A percentile compares a stretch with the other conserved stretches of the same genome.
Evolutionary conservation across 1,140 invertebrate species (phyloP).

Genomic region (Parapsyche elsis): DNA sequence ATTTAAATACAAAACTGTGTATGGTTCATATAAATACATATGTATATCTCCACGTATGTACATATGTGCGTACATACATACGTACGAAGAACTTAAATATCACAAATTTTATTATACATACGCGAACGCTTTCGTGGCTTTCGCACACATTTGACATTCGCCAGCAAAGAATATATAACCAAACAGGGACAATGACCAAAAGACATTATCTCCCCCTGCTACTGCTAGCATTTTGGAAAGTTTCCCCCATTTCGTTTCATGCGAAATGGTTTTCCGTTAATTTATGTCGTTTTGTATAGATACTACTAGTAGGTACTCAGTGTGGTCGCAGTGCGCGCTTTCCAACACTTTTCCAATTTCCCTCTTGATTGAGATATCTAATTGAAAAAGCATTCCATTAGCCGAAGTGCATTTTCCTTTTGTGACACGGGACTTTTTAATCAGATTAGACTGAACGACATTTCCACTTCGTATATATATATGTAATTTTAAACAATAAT

Average conservation of each 20-base stretch:
- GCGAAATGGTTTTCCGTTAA: slow-evolving; percentile 17
- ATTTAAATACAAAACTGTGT: too few relatives aligned
- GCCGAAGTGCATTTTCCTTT: slow-evolving; percentile 13
- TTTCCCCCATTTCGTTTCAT: background rate
- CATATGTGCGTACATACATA: too few relatives aligned
- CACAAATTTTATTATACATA: background rate
- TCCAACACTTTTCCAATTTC: slow-evolving; percentile 16
- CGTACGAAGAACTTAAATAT: too few relatives aligned
- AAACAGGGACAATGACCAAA: slow-evolving; percentile 25
- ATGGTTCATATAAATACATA: too few relatives aligned
- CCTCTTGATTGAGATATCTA: slow-evolving; percentile 12
- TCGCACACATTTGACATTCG: slow-evolving; percentile 1
- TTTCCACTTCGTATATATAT: background rate
- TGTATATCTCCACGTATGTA: too few relatives aligned
- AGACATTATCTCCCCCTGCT: slow-evolving; percentile 24
- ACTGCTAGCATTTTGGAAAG: slow-evolving; percentile 8
- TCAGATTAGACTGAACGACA: background rate
- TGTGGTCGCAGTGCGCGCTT: background rate
- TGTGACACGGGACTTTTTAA: slow-evolving; percentile 4
- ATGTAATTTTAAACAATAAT: background rate
- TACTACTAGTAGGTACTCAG: background rate
- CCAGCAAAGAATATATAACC: background rate
- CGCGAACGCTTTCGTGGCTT: background rate
- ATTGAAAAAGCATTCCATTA: slow-evolving; percentile 26
- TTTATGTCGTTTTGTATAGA: slow-evolving; percentile 1